phyloP scores from a whole-genome alignment of 2,113 vertebrate genomes.

The Arothron firmamentum region DNA sequence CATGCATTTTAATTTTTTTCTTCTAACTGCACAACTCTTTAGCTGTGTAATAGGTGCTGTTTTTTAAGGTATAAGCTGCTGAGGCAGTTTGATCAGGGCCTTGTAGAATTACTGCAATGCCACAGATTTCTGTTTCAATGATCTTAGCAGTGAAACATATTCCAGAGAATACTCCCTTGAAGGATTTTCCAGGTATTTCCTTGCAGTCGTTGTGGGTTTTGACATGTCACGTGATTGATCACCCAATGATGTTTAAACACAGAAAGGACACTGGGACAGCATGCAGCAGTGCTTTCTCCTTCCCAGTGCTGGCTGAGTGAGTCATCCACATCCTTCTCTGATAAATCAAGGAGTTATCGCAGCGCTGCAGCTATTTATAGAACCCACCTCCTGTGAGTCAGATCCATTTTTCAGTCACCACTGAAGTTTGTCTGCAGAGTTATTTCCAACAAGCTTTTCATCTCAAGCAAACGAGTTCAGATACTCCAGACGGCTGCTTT shows the following conservation, averaged over 20 bases:
- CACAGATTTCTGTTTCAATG: background rate
- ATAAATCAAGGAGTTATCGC: constrained; percentile 75
- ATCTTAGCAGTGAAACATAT: background rate
- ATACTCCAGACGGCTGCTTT: constrained; percentile 18
- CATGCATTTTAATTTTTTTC: no score
- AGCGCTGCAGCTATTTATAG: constrained; percentile 69
- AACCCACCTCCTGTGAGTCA: constrained; percentile 41
- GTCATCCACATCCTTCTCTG: constrained; percentile 68
- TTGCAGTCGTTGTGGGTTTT: background rate
- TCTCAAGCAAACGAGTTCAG: constrained; percentile 32
- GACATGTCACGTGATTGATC: constrained; percentile 1
- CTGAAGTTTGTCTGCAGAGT: constrained; percentile 33
- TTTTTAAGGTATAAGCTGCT: background rate
- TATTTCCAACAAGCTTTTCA: constrained; percentile 40
- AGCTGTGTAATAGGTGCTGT: background rate
- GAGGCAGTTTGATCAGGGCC: no score
- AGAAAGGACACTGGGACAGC: background rate
- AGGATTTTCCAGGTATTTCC: background rate
- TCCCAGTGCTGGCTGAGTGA: constrained; percentile 53
- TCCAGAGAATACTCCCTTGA: background rate
- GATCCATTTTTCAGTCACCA: constrained; percentile 59
- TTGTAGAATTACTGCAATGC: background rate
- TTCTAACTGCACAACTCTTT: no score
- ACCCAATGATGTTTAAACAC: background rate
- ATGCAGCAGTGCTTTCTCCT: constrained; percentile 4